Base-by-base conservation (phyloP, 1,140 invertebrate species). In the Pomacea maculata region DNA sequence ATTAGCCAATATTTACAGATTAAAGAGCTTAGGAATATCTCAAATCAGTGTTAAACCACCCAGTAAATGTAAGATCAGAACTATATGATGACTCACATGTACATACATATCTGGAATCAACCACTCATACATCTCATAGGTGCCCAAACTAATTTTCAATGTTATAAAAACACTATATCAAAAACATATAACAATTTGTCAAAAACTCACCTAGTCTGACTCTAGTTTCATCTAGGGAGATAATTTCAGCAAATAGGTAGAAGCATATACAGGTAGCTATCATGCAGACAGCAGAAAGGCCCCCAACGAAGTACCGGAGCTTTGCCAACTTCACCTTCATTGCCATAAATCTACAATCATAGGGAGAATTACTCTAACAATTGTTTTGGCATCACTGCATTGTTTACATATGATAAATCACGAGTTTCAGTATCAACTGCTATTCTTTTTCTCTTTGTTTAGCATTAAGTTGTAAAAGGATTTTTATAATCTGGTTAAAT, bases 201-300 rank as follows among this genome's bases (percentile, higher is more conserved):
- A 71, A 54, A 70, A 55, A 45, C 34, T 72, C 76, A 83, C 83
- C 83, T 45, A 83, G 68, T 78, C 72, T 75, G 21, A 79, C 76
- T 25, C 78, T 78, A 21, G 83, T 80, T 64, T 65, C 77, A 68
- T 83, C 83, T 12, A 83, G 74, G 21, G 72, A 77, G 45, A 67
- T 72, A 29, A 83, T 73, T 79, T 83, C 83, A 14, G 77, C 80
- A 14, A 83, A 72, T 55, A 83, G 80, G 71, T 83, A 80, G 25
- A 83, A 55, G 77, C 83, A 83, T 34, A 81, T 52, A 63, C 78
- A 63, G 68, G 73, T 75, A 61, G 57, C 57, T 61, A 61, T 61
- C 57, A 61, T 61, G 57, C 57, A 61, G 68, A 79, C n/a, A 25
- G 57, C 17, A 19, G 81, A 54, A 29, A 80, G 74, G 64, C 79